Conservation (phyloP, 2,888 invertebrate species). For the Lithophane leautieri region DNA sequence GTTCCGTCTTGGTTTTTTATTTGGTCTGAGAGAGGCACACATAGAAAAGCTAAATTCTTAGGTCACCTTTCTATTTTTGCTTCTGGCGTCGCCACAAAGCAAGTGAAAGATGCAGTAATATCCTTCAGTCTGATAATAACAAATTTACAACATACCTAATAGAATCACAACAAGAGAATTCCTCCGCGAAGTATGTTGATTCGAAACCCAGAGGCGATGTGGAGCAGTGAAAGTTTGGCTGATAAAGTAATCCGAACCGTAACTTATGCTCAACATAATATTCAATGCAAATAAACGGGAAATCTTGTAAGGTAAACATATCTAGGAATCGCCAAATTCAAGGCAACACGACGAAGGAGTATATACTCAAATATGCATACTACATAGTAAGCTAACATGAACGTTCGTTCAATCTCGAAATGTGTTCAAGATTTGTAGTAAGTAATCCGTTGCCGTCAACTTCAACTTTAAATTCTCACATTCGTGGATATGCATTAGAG, state of each 20-base stretch:
- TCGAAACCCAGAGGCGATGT: not conserved
- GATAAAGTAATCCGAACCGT: not conserved
- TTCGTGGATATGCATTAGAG: conserved; percentile 15
- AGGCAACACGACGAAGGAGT: conserved; percentile 6
- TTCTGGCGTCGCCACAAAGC: not conserved
- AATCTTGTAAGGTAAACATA: conserved; percentile 1
- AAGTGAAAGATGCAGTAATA: not conserved
- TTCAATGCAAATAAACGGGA: conserved; percentile 6
- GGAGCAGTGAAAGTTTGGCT: not conserved
- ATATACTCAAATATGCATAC: conserved; percentile 14
- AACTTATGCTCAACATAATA: not conserved
- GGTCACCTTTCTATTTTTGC: not conserved
- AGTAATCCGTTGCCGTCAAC: conserved; percentile 40
- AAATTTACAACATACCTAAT: not conserved
- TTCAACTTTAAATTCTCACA: conserved; percentile 39
- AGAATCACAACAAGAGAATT: not conserved
- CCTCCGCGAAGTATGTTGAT: not conserved
- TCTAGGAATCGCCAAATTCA: conserved; percentile 18
- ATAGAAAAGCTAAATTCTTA: not conserved
- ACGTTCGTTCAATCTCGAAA: conserved; percentile 45
- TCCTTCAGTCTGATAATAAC: not conserved
- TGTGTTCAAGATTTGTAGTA: conserved; percentile 42
- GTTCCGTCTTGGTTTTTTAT: too few relatives aligned
- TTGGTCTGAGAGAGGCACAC: not conserved
- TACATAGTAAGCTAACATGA: conserved; percentile 11